These are phyloP conservation scores for Varroa destructor DNA, from an alignment of 1,140 invertebrate genomes.

Conservation along the genomic window DNA sequence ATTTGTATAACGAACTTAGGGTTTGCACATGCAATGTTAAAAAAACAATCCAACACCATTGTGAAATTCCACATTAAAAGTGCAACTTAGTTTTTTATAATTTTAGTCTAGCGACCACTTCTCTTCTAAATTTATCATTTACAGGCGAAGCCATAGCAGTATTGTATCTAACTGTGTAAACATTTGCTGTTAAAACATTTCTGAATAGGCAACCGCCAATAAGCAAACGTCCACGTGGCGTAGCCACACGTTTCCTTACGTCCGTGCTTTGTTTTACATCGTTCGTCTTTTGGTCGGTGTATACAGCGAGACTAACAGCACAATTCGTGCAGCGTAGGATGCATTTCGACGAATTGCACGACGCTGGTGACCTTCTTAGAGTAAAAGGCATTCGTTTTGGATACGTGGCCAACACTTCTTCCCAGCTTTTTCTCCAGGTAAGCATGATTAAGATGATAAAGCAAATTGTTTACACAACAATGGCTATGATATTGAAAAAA, in stretches of 20 bases:
- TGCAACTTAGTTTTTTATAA: too few relatives aligned
- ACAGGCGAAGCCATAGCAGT: too few relatives aligned
- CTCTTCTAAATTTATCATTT: too few relatives aligned
- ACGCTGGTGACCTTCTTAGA: not conserved
- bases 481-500: too few relatives aligned
- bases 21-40: too few relatives aligned
- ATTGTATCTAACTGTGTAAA: too few relatives aligned
- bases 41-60: too few relatives aligned
- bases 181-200: not conserved
- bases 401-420: slow-evolving; percentile 20
- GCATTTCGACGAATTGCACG: slow-evolving; percentile 21
- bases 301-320: slow-evolving; percentile 17
- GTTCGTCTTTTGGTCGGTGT: slow-evolving; percentile 26
- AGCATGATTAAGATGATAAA: not conserved
- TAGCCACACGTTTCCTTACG: slow-evolving; percentile 15
- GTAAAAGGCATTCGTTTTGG: slow-evolving; percentile 2
- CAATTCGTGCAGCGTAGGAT: slow-evolving; percentile 21
- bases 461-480: too few relatives aligned
- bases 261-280: not conserved
- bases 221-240: not conserved
- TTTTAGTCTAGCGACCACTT: too few relatives aligned
- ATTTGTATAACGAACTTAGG: too few relatives aligned
- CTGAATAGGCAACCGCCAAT: slow-evolving; percentile 1
- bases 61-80: too few relatives aligned
- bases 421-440: slow-evolving; percentile 14